Evolutionary conservation across 2,113 vertebrate genomes (phyloP).

Genomic region (Aegithalos caudatus): DNA sequence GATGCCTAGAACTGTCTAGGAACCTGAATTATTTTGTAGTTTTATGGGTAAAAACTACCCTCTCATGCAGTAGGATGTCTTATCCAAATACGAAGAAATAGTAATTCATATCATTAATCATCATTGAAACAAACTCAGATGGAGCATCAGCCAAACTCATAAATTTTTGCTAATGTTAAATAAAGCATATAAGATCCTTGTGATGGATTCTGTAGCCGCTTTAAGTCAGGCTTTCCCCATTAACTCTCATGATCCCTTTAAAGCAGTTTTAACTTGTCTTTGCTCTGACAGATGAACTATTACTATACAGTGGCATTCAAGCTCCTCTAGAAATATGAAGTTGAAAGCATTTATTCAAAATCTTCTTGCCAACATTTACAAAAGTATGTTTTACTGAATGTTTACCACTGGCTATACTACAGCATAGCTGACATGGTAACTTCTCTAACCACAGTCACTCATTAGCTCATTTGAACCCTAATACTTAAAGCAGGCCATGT

Average conservation of each 20-base stretch:
- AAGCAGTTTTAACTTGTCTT: neutral
- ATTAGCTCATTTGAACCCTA: rapidly evolving
- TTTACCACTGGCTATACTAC: neutral
- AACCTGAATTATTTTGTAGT: neutral
- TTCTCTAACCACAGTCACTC: neutral
- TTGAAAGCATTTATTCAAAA: neutral
- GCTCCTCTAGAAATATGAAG: neutral
- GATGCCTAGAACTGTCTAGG: neutral
- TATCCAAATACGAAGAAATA: neutral
- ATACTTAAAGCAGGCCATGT: neutral
- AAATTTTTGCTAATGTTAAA: neutral
- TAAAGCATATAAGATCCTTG: neutral
- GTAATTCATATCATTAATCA: neutral
- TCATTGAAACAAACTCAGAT: neutral
- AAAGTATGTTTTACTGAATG: neutral
- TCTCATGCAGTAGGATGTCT: neutral
- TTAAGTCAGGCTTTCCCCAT: neutral
- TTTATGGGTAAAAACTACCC: neutral
- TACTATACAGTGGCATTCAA: neutral
- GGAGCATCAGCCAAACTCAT: neutral
- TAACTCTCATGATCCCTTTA: neutral
- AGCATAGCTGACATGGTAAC: neutral
- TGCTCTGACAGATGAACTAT: neutral
- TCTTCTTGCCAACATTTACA: neutral
- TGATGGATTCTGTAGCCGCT: neutral